A percentile compares a stretch with the other conserved stretches of the same genome.
These are phyloP conservation scores for Amphiura filiformis DNA, from an alignment of 35 echinoderm and acorn worm species.

Conservation along the genomic window DNA sequence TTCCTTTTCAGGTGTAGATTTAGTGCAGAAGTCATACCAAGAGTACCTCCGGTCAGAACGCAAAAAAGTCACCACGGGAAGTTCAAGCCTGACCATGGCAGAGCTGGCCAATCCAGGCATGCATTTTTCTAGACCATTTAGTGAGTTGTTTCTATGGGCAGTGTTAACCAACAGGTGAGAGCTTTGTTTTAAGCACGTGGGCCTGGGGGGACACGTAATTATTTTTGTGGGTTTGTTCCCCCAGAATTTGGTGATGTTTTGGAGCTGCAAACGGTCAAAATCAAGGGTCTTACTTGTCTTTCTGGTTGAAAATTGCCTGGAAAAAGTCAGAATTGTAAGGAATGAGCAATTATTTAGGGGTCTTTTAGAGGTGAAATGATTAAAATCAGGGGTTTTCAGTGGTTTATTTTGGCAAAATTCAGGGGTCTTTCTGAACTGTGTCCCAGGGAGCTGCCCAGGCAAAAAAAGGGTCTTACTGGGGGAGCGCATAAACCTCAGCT, in stretches of 20 bases:
- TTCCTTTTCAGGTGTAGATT: slow-evolving; percentile 40
- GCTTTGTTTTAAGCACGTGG: background rate
- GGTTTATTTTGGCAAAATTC: too few species aligned
- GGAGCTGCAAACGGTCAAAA: too few species aligned
- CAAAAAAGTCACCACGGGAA: slow-evolving; percentile 25
- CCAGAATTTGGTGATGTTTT: background rate
- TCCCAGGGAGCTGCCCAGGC: too few species aligned
- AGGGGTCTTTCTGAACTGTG: background rate
- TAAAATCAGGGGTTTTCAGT: too few species aligned
- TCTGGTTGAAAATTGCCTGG: too few species aligned
- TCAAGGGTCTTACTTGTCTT: too few species aligned
- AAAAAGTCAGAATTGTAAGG: too few species aligned
- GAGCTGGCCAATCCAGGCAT: slow-evolving; percentile 81
- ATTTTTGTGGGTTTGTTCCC: background rate
- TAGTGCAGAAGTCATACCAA: slow-evolving; percentile 51
- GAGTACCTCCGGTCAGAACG: slow-evolving; percentile 37
- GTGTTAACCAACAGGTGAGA: slow-evolving; percentile 60
- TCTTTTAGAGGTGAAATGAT: too few species aligned
- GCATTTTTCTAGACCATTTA: slow-evolving; percentile 76
- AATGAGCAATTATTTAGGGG: background rate
- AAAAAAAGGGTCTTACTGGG: too few species aligned
- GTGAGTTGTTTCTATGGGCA: slow-evolving; percentile 75
- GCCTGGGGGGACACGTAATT: background rate
- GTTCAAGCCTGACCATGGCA: slow-evolving; percentile 29
- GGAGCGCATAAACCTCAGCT: too few species aligned